A percentile compares a stretch with the other conserved stretches of the same genome.
Conservation (phyloP, 1,140 invertebrate genomes). For the Camponotus pennsylvanicus region DNA sequence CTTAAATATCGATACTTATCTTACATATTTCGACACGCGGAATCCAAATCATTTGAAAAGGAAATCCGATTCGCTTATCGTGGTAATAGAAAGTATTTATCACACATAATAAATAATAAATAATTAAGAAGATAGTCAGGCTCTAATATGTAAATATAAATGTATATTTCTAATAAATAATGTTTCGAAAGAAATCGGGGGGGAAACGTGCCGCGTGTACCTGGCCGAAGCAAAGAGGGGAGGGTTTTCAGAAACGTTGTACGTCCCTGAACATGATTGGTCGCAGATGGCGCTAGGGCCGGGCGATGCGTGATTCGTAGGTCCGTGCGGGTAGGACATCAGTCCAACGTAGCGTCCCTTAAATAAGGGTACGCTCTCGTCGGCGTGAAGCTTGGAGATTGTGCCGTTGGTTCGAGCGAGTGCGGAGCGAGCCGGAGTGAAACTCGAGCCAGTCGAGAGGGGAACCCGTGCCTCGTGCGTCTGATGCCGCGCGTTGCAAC, state of each 20-base stretch:
- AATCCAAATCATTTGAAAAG: background rate
- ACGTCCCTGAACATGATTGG: slow-evolving; percentile 67
- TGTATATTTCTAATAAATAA: no score
- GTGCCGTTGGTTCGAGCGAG: no score
- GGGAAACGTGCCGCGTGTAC: background rate
- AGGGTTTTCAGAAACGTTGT: background rate
- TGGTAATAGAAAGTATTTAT: no score
- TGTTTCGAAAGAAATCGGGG: background rate
- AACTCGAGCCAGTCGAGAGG: no score
- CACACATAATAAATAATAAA: no score
- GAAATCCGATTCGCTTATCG: no score
- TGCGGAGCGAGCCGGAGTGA: no score
- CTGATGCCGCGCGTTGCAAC: no score
- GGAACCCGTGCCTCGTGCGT: no score
- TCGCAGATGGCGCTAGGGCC: slow-evolving; percentile 68
- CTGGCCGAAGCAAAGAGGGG: background rate
- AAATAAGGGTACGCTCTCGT: slow-evolving; percentile 66
- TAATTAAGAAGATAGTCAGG: no score
- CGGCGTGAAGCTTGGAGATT: no score
- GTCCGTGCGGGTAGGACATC: slow-evolving; percentile 70
- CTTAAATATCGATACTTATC: background rate
- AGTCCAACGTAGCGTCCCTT: slow-evolving; percentile 77
- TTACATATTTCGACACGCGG: background rate
- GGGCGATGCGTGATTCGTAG: slow-evolving; percentile 71
- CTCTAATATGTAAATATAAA: no score